These are phyloP conservation scores for Psephotus haematonotus DNA, from an alignment of 2,113 vertebrate species.

Conservation along the genomic window DNA sequence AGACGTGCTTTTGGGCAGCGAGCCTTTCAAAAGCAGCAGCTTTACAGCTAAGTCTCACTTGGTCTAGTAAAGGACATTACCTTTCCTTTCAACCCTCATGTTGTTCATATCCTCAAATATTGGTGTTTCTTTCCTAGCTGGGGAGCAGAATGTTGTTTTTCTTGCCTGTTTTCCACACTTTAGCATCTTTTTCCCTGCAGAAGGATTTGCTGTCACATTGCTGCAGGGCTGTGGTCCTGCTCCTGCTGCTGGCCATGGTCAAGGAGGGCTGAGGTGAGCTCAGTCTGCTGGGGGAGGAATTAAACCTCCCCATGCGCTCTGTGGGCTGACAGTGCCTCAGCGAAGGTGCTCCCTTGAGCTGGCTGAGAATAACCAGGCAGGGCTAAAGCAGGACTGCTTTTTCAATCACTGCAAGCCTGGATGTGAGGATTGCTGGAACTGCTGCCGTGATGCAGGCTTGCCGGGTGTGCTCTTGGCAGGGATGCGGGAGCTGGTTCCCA, in stretches of 20 bases:
- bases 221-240: not conserved
- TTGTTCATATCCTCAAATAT: not conserved
- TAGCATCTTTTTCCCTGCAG: not conserved
- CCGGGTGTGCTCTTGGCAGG: not conserved
- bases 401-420: not conserved
- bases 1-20: not conserved
- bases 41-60: not conserved
- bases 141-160: not conserved
- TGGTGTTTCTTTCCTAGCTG: not conserved
- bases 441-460: not conserved
- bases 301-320: not conserved
- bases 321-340: not conserved
- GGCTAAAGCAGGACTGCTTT: not conserved
- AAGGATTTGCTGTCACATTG: not conserved
- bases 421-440: not conserved
- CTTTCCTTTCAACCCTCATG: not conserved
- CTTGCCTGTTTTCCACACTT: not conserved
- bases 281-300: not conserved
- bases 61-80: not conserved
- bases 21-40: slow-evolving; percentile 5
- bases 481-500: not conserved
- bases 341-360: not conserved
- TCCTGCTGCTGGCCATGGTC: not conserved
- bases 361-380: not conserved
- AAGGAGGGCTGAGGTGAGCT: not conserved